These are phyloP conservation scores for Torymus aiolomorphi DNA, from an alignment of 2,888 invertebrate genomes.

Conservation along the genomic window DNA sequence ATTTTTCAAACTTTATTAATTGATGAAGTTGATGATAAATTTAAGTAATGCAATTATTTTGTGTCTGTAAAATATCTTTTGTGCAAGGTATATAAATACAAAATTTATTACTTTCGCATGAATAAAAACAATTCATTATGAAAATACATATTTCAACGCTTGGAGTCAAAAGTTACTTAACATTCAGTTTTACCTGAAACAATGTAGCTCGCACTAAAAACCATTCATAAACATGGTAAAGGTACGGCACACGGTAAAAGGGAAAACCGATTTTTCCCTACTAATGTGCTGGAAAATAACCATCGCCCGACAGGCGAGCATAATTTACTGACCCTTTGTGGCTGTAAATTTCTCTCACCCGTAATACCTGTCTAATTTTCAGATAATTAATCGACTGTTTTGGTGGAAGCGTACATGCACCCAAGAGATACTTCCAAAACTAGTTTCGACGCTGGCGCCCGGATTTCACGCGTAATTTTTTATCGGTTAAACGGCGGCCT, in stretches of 20 bases:
- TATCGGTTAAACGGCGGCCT: not conserved
- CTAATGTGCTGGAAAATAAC: slow-evolving; percentile 15
- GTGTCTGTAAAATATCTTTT: too few relatives aligned
- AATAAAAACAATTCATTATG: too few relatives aligned
- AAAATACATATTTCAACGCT: too few relatives aligned
- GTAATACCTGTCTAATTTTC: slow-evolving; percentile 34
- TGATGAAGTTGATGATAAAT: too few relatives aligned
- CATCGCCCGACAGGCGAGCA: not conserved
- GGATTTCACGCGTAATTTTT: slow-evolving; percentile 48
- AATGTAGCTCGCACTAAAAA: too few relatives aligned
- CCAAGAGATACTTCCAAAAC: slow-evolving; percentile 5
- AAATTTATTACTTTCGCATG: too few relatives aligned
- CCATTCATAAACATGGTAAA: too few relatives aligned
- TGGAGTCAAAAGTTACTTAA: too few relatives aligned
- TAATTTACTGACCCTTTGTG: slow-evolving; percentile 35
- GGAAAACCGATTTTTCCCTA: slow-evolving; percentile 12
- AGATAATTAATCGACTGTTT: slow-evolving; percentile 50
- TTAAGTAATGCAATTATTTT: too few relatives aligned
- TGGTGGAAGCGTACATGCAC: not conserved
- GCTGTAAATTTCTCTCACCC: slow-evolving; percentile 38
- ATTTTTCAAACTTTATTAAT: too few relatives aligned
- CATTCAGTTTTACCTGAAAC: too few relatives aligned
- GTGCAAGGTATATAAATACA: too few relatives aligned
- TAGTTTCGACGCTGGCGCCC: slow-evolving; percentile 20
- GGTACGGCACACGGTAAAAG: not conserved